phyloP scores from a whole-genome alignment of 2,888 invertebrate species.

The Athripsodes cinereus region DNA sequence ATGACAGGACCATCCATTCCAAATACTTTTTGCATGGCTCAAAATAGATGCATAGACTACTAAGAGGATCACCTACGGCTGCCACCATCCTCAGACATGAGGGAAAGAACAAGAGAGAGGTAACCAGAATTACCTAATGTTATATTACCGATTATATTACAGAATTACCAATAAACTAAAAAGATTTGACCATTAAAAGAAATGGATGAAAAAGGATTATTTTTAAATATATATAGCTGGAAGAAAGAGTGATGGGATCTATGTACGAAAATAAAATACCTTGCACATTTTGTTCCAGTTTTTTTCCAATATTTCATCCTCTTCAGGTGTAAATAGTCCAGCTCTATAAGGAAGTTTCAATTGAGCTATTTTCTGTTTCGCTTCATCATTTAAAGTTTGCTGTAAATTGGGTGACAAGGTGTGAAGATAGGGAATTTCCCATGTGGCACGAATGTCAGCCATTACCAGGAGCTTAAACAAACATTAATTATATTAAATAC shows the following conservation, averaged over 20 bases:
- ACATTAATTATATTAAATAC: not conserved
- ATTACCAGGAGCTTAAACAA: conserved; percentile 4
- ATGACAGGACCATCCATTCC: too few relatives aligned
- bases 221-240: too few relatives aligned
- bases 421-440: conserved; percentile 13
- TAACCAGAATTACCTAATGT: too few relatives aligned
- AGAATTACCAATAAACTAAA: not conserved
- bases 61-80: too few relatives aligned
- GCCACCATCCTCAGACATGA: too few relatives aligned
- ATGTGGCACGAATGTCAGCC: not conserved
- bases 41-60: too few relatives aligned
- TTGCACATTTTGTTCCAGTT: conserved; percentile 17
- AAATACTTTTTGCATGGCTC: too few relatives aligned
- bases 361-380: conserved; percentile 7
- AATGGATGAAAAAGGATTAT: too few relatives aligned
- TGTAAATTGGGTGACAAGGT: not conserved
- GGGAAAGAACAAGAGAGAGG: too few relatives aligned
- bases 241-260: too few relatives aligned
- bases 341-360: conserved; percentile 2
- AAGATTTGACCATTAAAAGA: not conserved
- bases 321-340: conserved; percentile 9
- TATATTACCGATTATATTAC: too few relatives aligned
- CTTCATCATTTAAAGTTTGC: not conserved
- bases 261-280: conserved; percentile 8
- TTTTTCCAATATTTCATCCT: conserved; percentile 16